These are phyloP conservation scores for Otocyon megalotis DNA, from an alignment of 2,113 vertebrate species.

Conservation along the genomic window DNA sequence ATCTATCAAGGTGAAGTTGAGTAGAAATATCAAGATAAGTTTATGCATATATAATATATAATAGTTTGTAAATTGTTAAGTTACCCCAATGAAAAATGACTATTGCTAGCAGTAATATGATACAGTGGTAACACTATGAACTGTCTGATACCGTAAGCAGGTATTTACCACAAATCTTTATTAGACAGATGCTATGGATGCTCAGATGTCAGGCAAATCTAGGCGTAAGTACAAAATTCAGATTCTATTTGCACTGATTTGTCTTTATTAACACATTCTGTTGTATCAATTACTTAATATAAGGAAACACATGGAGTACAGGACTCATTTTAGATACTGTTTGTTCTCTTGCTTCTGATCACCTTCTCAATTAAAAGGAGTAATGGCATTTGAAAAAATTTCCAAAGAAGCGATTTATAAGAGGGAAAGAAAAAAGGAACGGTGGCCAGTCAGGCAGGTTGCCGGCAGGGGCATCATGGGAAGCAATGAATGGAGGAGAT, in stretches of 20 bases:
- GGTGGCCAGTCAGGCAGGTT: neutral
- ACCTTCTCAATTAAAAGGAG: neutral
- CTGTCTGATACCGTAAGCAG: neutral
- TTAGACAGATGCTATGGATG: neutral
- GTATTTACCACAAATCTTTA: neutral
- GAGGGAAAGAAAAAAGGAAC: neutral
- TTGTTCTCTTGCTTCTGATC: neutral
- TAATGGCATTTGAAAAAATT: neutral
- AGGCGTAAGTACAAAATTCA: neutral
- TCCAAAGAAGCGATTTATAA: neutral
- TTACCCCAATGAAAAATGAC: neutral
- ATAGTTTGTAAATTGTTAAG: conserved; percentile 16
- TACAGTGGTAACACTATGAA: neutral
- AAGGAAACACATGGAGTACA: neutral
- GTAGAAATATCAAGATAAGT: conserved; percentile 17
- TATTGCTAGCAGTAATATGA: neutral
- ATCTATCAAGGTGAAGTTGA: neutral
- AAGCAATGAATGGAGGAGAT: neutral
- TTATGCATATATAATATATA: neutral
- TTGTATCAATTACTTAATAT: neutral
- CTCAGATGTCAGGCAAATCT: neutral
- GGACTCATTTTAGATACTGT: neutral
- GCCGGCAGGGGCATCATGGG: no score
- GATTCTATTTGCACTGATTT: neutral
- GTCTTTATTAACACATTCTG: neutral